phyloP scores from a whole-genome alignment of 92 coral and sea anemone genomes.

The Zoanthus sansibaricus region DNA sequence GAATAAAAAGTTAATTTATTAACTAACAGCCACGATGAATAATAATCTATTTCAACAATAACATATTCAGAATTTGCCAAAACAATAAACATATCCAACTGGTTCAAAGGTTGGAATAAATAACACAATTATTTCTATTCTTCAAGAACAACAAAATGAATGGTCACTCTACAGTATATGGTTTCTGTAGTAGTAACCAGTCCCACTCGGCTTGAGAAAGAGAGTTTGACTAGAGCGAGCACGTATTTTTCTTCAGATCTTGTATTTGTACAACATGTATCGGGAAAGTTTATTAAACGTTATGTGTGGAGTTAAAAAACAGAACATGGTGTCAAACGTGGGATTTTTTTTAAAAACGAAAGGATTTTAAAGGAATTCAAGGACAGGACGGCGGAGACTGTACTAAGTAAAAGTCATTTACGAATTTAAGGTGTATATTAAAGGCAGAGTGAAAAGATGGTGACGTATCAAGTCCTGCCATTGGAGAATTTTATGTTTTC shows the following conservation, averaged over 20 bases:
- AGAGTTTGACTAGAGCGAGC: neutral
- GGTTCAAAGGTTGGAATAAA: no score
- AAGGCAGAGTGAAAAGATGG: slow-evolving; percentile 13
- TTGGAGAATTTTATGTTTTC: neutral
- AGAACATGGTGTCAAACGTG: neutral
- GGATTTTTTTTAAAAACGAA: slow-evolving; percentile 9
- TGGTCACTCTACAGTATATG: no score
- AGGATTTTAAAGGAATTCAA: neutral
- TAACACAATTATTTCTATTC: no score
- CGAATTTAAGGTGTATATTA: neutral
- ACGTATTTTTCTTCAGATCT: neutral
- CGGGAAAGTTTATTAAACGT: neutral
- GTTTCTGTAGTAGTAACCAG: slow-evolving; percentile 5
- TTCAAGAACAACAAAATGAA: no score
- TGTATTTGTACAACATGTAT: no score
- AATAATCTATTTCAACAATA: no score
- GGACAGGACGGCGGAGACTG: slow-evolving; percentile 13
- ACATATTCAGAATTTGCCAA: no score
- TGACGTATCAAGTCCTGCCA: slow-evolving; percentile 14
- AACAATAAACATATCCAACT: no score
- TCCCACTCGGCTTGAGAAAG: neutral
- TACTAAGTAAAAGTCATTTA: neutral
- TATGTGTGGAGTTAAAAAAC: neutral
- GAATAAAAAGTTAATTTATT: no score
- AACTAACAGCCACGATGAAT: no score